Percentiles rank a stretch among this genome's conserved stretches.
These are phyloP conservation scores for Geococcyx californianus DNA, from an alignment of 2,113 vertebrate genomes.

Conservation along the genomic window DNA sequence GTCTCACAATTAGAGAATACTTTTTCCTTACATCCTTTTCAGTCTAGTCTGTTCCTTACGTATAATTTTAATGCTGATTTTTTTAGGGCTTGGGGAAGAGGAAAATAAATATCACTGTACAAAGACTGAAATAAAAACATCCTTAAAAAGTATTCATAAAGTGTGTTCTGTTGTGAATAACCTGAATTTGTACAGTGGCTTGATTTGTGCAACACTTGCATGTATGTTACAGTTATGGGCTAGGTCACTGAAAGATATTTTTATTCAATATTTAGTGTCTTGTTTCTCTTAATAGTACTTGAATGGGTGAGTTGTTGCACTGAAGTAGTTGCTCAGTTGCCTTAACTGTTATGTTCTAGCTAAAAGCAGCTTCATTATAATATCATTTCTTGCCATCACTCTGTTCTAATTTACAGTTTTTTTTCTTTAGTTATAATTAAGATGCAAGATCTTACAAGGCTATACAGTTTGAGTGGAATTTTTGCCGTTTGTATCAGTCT, in stretches of 20 bases:
- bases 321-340: not conserved
- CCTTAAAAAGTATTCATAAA: not conserved
- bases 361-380: not conserved
- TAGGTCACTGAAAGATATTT: not conserved
- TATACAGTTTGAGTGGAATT: not conserved
- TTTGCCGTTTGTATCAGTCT: not conserved
- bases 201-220: not conserved
- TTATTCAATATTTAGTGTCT: not conserved
- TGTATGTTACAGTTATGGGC: not conserved
- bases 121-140: not conserved
- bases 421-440: not conserved
- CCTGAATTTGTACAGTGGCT: not conserved
- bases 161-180: not conserved
- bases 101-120: not conserved
- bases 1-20: not conserved
- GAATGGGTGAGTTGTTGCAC: not conserved
- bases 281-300: not conserved
- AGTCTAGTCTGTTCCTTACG: not conserved
- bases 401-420: not conserved
- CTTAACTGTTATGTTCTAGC: not conserved
- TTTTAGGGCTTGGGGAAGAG: not conserved
- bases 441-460: not conserved
- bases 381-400: not conserved
- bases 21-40: not conserved
- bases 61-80: not conserved